Conservation (phyloP, 2,113 vertebrate genomes). For the Melospiza melodia region DNA sequence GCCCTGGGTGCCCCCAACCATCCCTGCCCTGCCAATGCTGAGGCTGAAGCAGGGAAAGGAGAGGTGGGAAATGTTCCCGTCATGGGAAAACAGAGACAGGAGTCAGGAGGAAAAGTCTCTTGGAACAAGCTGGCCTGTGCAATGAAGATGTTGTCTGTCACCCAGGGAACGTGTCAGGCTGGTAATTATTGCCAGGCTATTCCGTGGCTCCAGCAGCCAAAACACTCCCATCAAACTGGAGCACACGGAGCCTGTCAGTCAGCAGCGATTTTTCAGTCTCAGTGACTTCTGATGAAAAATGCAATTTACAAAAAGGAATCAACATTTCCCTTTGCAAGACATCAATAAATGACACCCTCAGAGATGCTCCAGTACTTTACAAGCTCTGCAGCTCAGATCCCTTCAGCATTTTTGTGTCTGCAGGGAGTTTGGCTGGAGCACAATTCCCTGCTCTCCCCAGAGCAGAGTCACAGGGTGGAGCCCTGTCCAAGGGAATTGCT, state of each 20-base stretch:
- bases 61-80: neutral
- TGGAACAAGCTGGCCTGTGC: neutral
- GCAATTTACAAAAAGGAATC: slow-evolving; percentile 46
- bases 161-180: neutral
- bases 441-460: neutral
- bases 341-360: slow-evolving; percentile 4
- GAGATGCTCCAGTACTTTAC: neutral
- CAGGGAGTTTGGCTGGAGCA: neutral
- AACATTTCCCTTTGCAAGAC: slow-evolving; percentile 23
- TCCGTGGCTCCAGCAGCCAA: slow-evolving; percentile 8
- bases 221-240: neutral
- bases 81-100: neutral
- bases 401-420: neutral
- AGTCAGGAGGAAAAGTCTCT: neutral
- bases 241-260: slow-evolving; percentile 19
- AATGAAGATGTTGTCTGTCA: slow-evolving; percentile 37
- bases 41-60: neutral
- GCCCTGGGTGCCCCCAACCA: fast-evolving
- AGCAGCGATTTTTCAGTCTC: slow-evolving; percentile 27
- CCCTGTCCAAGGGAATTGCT: neutral
- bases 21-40: neutral
- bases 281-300: slow-evolving; percentile 37
- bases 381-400: neutral
- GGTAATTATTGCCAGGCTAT: slow-evolving; percentile 8
- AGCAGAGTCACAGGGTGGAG: neutral